Percentiles rank a stretch among this genome's conserved stretches.
Evolutionary conservation across 2,113 vertebrate species (phyloP).

Genomic region (Bungarus multicinctus): DNA sequence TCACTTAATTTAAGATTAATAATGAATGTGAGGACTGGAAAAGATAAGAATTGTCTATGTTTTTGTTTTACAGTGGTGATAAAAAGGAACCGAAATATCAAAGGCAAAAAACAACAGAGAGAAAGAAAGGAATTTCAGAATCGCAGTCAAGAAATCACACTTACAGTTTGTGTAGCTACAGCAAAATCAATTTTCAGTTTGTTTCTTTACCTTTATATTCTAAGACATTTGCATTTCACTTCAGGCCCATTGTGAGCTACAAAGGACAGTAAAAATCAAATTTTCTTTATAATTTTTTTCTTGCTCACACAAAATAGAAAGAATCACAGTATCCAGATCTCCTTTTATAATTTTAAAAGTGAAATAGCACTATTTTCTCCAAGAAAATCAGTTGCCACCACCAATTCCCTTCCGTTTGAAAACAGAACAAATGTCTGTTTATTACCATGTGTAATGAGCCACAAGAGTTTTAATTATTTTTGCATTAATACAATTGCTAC

Average conservation of each 20-base stretch:
- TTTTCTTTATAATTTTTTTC: slow-evolving; percentile 20
- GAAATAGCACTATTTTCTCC: accelerated
- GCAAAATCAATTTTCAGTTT: slow-evolving; percentile 68
- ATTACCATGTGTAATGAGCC: background rate
- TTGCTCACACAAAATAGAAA: slow-evolving; percentile 16
- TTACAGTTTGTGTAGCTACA: slow-evolving; percentile 20
- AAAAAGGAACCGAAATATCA: slow-evolving; percentile 39
- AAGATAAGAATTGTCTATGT: slow-evolving; percentile 54
- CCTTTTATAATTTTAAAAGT: background rate
- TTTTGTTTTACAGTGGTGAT: slow-evolving; percentile 46
- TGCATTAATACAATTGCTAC: background rate
- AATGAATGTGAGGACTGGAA: slow-evolving; percentile 40
- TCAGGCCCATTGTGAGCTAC: slow-evolving; percentile 37
- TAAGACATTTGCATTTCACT: slow-evolving; percentile 8
- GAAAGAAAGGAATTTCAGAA: slow-evolving; percentile 55
- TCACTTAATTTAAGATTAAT: slow-evolving; percentile 62
- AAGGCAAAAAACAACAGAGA: background rate
- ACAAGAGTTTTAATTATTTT: background rate
- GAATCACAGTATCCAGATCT: background rate
- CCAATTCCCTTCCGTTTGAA: background rate
- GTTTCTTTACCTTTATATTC: slow-evolving; percentile 54
- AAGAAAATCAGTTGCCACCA: too few relatives aligned
- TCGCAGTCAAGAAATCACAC: slow-evolving; percentile 53
- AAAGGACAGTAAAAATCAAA: slow-evolving; percentile 50
- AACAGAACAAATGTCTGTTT: background rate